phyloP scores from a whole-genome alignment of 2,888 invertebrate genomes.

The Tanytarsus gracilentus region DNA sequence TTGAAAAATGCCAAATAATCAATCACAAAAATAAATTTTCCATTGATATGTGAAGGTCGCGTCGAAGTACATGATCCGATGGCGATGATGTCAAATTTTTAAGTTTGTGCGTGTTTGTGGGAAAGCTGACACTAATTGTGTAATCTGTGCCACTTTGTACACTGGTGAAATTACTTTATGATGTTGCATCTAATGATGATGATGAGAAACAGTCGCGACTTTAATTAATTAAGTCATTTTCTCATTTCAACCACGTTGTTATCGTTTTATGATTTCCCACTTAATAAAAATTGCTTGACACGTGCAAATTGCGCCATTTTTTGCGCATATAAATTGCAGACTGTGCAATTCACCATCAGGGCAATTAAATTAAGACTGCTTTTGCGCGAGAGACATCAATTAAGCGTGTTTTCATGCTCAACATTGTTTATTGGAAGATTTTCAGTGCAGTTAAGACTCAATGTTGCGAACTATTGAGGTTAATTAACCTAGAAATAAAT shows the following conservation, averaged over 20 bases:
- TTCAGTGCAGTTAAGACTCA: no score
- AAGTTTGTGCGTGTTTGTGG: slow-evolving; percentile 13
- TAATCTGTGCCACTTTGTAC: slow-evolving; percentile 26
- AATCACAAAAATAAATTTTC: slow-evolving; percentile 12
- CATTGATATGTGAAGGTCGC: slow-evolving; percentile 24
- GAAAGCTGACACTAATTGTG: slow-evolving; percentile 11
- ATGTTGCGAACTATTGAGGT: no score
- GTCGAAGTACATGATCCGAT: neutral
- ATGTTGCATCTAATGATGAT: neutral
- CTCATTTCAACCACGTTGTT: slow-evolving; percentile 12
- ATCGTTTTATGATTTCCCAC: neutral
- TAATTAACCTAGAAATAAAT: no score
- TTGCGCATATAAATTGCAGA: no score
- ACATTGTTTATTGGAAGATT: no score
- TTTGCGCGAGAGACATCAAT: no score
- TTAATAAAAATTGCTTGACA: neutral
- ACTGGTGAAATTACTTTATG: neutral
- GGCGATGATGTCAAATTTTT: no score
- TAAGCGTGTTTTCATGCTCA: no score
- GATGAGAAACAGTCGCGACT: slow-evolving; percentile 22
- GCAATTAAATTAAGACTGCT: no score
- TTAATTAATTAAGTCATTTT: slow-evolving; percentile 21
- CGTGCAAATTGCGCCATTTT: no score
- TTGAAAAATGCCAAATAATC: slow-evolving; percentile 24
- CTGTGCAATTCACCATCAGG: no score